These are phyloP conservation scores for Whitmania pigra DNA, from an alignment of 1,140 invertebrate genomes.

Conservation along the genomic window DNA sequence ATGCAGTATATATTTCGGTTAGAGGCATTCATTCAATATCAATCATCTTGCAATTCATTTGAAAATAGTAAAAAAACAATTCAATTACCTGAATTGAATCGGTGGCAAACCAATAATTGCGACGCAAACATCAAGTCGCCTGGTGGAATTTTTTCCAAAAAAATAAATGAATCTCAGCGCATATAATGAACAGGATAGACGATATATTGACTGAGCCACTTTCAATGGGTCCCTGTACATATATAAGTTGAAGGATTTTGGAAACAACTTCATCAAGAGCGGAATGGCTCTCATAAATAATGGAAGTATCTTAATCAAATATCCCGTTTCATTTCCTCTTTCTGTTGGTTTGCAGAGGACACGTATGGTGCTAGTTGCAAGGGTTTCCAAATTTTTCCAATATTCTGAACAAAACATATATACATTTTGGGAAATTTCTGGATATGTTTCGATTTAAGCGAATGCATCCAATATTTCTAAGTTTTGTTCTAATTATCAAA, in stretches of 20 bases:
- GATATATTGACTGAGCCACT: conserved; percentile 14
- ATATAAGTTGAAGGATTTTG: conserved; percentile 11
- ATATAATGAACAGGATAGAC: conserved; percentile 2
- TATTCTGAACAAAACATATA: neutral
- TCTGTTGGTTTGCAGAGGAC: conserved; percentile 19
- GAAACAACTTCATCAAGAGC: conserved; percentile 2
- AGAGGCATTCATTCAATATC: neutral
- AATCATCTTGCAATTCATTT: neutral
- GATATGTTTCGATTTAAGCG: too few species aligned
- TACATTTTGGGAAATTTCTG: too few species aligned
- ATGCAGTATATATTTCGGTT: neutral
- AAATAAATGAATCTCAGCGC: neutral
- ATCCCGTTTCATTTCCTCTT: neutral
- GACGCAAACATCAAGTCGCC: neutral
- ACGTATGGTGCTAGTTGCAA: neutral
- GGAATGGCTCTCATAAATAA: neutral
- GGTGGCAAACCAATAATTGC: neutral
- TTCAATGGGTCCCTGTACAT: conserved; percentile 18
- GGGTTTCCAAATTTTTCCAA: neutral
- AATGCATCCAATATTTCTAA: too few species aligned
- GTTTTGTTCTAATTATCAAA: too few species aligned
- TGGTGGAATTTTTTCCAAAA: neutral
- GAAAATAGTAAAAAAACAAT: too few species aligned
- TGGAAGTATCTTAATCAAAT: neutral
- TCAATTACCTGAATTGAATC: neutral